These are phyloP conservation scores for Stenodema calcarata DNA, from an alignment of 2,888 invertebrate species.

Conservation along the genomic window DNA sequence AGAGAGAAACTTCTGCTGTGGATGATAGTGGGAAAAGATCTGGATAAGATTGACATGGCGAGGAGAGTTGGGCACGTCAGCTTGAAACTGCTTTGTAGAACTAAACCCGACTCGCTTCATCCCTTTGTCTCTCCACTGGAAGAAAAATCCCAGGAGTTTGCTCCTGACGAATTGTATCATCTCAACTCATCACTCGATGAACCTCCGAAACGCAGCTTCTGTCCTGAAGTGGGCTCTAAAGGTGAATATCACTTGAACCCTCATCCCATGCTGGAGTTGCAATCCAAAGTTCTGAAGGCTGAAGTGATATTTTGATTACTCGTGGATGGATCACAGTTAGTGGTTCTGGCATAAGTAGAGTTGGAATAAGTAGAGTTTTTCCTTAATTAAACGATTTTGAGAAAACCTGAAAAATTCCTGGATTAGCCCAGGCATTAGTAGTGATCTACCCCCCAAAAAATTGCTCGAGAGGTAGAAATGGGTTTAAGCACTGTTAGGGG, in stretches of 20 bases:
- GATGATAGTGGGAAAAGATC: constrained; percentile 22
- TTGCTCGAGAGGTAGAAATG: too few species aligned
- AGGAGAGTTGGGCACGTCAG: not conserved
- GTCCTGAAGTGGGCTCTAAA: not conserved
- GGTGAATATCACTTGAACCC: not conserved
- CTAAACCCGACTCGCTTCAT: not conserved
- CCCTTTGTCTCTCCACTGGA: not conserved
- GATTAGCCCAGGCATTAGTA: too few species aligned
- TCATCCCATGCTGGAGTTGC: too few species aligned
- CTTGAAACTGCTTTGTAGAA: constrained; percentile 25
- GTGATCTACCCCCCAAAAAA: too few species aligned
- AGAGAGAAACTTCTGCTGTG: constrained; percentile 23
- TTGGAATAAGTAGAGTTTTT: too few species aligned
- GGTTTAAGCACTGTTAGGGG: too few species aligned
- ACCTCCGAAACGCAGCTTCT: not conserved
- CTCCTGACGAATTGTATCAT: constrained; percentile 19
- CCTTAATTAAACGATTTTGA: too few species aligned
- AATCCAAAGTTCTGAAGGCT: too few species aligned
- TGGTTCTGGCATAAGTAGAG: too few species aligned
- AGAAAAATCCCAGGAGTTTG: not conserved
- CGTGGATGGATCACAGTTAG: too few species aligned
- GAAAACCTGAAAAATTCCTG: too few species aligned
- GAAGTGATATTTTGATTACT: too few species aligned
- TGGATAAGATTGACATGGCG: constrained; percentile 10
- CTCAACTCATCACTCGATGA: constrained; percentile 23